Percentiles rank a stretch among this genome's conserved stretches.
Evolutionary conservation across 2,113 vertebrate genomes (phyloP).

Genomic region (Blennius ocellaris): DNA sequence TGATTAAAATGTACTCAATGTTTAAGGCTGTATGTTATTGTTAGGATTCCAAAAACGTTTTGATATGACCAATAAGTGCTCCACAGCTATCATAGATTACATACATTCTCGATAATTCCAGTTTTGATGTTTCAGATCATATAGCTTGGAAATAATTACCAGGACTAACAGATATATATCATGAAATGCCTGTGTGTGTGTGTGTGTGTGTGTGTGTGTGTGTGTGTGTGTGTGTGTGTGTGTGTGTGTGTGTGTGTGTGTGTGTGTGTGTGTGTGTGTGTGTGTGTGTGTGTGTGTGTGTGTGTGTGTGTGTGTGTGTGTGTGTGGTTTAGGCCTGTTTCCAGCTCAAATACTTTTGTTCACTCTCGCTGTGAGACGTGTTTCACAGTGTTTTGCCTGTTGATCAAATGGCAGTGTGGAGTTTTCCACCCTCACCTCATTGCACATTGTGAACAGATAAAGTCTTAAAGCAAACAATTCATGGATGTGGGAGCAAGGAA

Average conservation of each 20-base stretch:
- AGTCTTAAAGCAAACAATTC: conserved; percentile 63
- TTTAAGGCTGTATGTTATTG: too few species aligned
- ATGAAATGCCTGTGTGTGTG: not conserved
- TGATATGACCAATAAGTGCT: not conserved
- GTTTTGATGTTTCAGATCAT: not conserved
- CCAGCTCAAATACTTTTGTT: conserved; percentile 8
- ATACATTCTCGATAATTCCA: not conserved
- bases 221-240: too few species aligned
- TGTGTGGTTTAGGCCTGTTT: conserved; percentile 4
- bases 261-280: too few species aligned
- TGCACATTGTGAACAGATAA: conserved; percentile 36
- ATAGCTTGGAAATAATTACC: not conserved
- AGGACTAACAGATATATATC: not conserved
- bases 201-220: not conserved
- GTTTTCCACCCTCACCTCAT: conserved; percentile 28
- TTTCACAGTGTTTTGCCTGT: conserved; percentile 29
- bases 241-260: too few species aligned
- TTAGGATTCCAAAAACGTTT: not conserved
- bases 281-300: too few species aligned
- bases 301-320: too few species aligned
- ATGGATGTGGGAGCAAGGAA: conserved; percentile 58
- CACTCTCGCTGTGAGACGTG: conserved; percentile 17
- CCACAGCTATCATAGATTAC: not conserved
- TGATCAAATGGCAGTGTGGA: conserved; percentile 17
- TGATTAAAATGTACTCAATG: too few species aligned